Evolutionary conservation across 2,113 vertebrate genomes (phyloP).

Genomic region (Zosterops lateralis): DNA sequence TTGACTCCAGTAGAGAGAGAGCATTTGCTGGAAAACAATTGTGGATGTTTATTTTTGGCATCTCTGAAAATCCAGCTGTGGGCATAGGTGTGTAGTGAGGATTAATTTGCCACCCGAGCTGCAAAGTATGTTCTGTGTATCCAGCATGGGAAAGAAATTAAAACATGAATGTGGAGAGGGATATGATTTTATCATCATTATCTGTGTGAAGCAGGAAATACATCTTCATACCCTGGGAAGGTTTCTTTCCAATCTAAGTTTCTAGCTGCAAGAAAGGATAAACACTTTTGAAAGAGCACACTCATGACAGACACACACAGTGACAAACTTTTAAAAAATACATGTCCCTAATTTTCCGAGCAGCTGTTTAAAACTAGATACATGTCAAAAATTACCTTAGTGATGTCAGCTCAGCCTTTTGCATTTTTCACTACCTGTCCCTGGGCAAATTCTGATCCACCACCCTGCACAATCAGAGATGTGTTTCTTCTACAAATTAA

Average conservation of each 20-base stretch:
- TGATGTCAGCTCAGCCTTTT: constrained; percentile 44
- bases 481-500: constrained; percentile 60
- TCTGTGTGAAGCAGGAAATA: background rate
- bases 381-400: constrained; percentile 34
- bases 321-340: constrained; percentile 57
- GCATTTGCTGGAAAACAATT: background rate
- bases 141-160: background rate
- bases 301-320: constrained; percentile 26
- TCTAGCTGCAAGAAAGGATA: background rate
- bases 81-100: background rate
- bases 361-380: constrained; percentile 60
- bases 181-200: background rate
- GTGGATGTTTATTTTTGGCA: background rate
- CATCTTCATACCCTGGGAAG: background rate
- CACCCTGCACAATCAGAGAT: constrained; percentile 6
- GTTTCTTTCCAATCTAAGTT: background rate
- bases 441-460: constrained; percentile 35
- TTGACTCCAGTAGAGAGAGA: background rate
- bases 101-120: background rate
- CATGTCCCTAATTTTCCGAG: constrained; percentile 50
- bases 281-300: background rate
- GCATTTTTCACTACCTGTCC: constrained; percentile 65
- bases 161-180: background rate
- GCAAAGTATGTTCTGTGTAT: background rate
- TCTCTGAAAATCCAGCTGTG: background rate